Evolutionary conservation across 92 coral and sea anemone species (phyloP), one percentile per base, ranked within the genome.

Genomic region (Metridium senile): DNA sequence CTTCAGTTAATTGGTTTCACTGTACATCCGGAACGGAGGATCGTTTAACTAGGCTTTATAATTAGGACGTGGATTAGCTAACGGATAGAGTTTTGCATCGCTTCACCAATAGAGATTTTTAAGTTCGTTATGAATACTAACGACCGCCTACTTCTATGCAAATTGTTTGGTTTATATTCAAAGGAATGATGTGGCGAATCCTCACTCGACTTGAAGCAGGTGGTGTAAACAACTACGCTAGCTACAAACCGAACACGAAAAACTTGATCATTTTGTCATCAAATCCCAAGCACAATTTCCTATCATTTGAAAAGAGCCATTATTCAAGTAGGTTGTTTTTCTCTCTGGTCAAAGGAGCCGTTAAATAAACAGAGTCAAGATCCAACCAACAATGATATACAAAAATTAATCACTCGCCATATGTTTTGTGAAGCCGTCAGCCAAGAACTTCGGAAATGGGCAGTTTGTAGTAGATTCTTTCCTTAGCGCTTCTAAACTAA

Each of bases 101-200:
- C 1, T 31, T 28, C n/a, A 63, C 69, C 69, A 63, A 63, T 63
- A 54, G 45, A 18, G 20, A 18, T 31, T 26, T 59, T 22, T 10
- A 1, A 59, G 11, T 59, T 22, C 66, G 31, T 63, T 63, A 63
- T 63, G 43, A 63, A 31, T 2, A 21, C 10, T 13, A 35, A 39
- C 29, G 73, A 72, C 28, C 76, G 76, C 76, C 76, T 56, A 72
- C 65, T 22, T 54, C 2, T 32, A 53, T 72, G 76, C 76, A 72
- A 72, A 72, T 72, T 27, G 62, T 19, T 29, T 22, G 66, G 52
- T 72, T 72, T 56, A 72, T 39, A 54, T 63, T 31, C 43, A 63
- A n/a, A 31, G 43, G 10, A 28, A 30, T 28, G 69, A 63, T 11
- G 3, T 63, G 45, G 45, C 69, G 69, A 63, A 63, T 63, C 69